Conservation (phyloP, 2,888 invertebrate genomes). For the Aethes cnicana region DNA sequence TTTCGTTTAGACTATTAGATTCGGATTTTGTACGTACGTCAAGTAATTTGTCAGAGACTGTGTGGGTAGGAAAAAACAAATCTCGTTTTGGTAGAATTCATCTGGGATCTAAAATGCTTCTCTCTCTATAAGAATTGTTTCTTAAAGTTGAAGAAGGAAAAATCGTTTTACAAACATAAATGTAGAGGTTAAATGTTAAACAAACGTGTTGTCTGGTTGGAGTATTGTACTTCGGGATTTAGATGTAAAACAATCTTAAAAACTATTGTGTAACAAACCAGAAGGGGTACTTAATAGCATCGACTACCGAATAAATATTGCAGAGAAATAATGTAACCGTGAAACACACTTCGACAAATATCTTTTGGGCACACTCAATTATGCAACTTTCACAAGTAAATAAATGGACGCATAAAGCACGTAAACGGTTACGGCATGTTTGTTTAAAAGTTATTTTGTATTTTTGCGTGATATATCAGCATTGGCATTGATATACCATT, state of each 20-base stretch:
- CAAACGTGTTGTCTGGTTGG: no score
- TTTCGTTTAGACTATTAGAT: not conserved
- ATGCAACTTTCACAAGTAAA: constrained; percentile 10
- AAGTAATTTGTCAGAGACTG: not conserved
- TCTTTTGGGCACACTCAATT: constrained; percentile 4
- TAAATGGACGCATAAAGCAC: constrained; percentile 10
- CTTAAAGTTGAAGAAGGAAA: no score
- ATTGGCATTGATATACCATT: no score
- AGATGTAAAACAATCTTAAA: no score
- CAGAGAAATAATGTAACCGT: not conserved
- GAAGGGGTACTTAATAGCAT: no score
- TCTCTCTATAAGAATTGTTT: not conserved
- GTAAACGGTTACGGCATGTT: constrained; percentile 17
- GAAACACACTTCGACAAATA: not conserved
- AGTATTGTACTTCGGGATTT: no score
- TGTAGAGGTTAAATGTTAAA: no score
- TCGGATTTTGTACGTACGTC: not conserved
- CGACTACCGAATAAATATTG: constrained; percentile 13
- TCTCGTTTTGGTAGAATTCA: not conserved
- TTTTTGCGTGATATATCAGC: constrained; percentile 1
- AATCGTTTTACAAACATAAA: no score
- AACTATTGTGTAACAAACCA: no score
- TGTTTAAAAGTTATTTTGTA: not conserved
- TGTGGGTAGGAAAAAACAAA: constrained; percentile 8
- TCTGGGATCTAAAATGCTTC: not conserved